Conservation (phyloP, 2,888 invertebrate species). For the Agriopis leucophaearia region DNA sequence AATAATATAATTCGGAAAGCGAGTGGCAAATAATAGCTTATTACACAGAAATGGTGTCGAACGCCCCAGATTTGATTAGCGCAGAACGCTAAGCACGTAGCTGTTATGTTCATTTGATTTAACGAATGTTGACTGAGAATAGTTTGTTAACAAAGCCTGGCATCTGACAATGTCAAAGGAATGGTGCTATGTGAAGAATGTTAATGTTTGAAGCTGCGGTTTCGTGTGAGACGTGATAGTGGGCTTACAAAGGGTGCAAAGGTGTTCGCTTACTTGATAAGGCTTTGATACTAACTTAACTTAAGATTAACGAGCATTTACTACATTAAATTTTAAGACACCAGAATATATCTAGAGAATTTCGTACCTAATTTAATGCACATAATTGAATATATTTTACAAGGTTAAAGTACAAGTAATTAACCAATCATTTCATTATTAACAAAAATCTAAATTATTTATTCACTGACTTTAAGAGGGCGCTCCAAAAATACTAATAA, state of each 20-base stretch:
- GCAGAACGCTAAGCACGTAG: conserved; percentile 66
- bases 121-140: conserved; percentile 68
- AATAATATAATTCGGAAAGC: background rate
- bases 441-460: too few relatives aligned
- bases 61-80: conserved; percentile 71
- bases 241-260: conserved; percentile 35
- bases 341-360: background rate
- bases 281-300: conserved; percentile 20
- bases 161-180: conserved; percentile 61
- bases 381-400: too few relatives aligned
- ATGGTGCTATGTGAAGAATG: conserved; percentile 56
- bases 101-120: conserved; percentile 73
- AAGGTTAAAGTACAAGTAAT: too few relatives aligned
- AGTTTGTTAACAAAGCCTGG: conserved; percentile 57
- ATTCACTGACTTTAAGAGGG: too few relatives aligned
- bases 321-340: conserved; percentile 7
- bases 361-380: too few relatives aligned
- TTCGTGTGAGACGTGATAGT: conserved; percentile 47
- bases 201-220: conserved; percentile 49
- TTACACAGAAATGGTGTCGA: conserved; percentile 60
- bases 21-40: conserved; percentile 28
- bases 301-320: conserved; percentile 4
- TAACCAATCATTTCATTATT: too few relatives aligned
- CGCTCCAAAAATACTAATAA: too few relatives aligned
- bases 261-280: conserved; percentile 33